Percentiles rank a stretch among this genome's conserved stretches.
Evolutionary conservation across 2,113 vertebrate genomes (phyloP).

Genomic region (Mesitornis unicolor): DNA sequence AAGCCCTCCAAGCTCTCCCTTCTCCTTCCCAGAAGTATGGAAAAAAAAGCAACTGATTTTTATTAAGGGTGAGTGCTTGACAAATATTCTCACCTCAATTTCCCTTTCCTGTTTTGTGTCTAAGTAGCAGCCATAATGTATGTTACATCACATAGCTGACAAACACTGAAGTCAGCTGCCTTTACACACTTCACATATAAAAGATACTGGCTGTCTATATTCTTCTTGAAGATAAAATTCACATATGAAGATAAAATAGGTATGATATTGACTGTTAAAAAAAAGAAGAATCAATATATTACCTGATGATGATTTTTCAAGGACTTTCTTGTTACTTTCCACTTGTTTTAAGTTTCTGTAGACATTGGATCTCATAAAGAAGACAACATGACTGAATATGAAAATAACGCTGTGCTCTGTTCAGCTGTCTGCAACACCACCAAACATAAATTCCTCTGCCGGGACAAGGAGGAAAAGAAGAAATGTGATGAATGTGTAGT

Average conservation of each 20-base stretch:
- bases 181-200: not conserved
- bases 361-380: not conserved
- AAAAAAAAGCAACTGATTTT: not conserved
- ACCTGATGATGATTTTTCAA: not conserved
- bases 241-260: not conserved
- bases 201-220: not conserved
- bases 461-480: not conserved
- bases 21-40: not conserved
- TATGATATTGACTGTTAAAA: not conserved
- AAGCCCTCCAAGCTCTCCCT: not conserved
- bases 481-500: not conserved
- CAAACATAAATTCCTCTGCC: not conserved
- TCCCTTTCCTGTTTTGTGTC: not conserved
- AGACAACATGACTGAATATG: not conserved
- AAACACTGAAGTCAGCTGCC: not conserved
- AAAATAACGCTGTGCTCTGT: not conserved
- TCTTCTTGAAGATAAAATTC: not conserved
- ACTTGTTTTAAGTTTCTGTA: not conserved
- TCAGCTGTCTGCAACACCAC: not conserved
- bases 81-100: not conserved
- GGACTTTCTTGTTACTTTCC: not conserved
- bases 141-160: not conserved
- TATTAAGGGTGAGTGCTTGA: not conserved
- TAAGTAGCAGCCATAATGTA: not conserved
- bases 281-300: not conserved